These are phyloP conservation scores for Syngnathus acus DNA, from an alignment of 2,797 vertebrate genomes.

Conservation along the genomic window DNA sequence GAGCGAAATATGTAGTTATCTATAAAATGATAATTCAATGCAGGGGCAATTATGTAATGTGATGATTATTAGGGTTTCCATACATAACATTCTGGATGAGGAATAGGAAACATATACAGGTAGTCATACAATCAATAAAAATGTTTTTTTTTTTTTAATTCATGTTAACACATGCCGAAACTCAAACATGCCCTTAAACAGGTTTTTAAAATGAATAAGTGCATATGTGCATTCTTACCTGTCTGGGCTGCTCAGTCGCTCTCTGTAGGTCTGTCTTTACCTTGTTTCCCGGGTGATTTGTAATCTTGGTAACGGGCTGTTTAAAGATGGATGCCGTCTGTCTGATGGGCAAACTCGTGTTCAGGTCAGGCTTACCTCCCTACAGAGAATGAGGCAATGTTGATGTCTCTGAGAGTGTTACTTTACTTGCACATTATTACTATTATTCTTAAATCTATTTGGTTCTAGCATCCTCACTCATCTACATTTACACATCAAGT, in stretches of 20 bases:
- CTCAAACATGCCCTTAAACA: too few species aligned
- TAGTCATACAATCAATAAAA: too few species aligned
- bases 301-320: constrained; percentile 93
- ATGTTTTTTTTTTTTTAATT: too few species aligned
- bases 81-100: too few species aligned
- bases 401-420: background rate
- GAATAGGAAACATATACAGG: too few species aligned
- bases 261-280: constrained; percentile 84
- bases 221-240: constrained; percentile 61
- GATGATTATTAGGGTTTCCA: too few species aligned
- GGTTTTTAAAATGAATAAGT: too few species aligned
- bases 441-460: background rate
- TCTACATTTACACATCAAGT: too few species aligned
- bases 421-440: background rate
- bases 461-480: background rate
- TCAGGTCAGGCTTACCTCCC: constrained; percentile 83
- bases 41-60: too few species aligned
- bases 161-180: too few species aligned
- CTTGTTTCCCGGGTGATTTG: constrained; percentile 86
- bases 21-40: too few species aligned
- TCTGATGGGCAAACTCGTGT: constrained; percentile 87
- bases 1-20: too few species aligned
- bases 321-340: constrained; percentile 95
- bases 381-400: constrained; percentile 30
- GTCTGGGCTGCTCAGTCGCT: constrained; percentile 81